Evolutionary conservation across 92 coral and sea anemone species (phyloP), one percentile per base, ranked within the genome.

Genomic region (Zoanthus gigantus): DNA sequence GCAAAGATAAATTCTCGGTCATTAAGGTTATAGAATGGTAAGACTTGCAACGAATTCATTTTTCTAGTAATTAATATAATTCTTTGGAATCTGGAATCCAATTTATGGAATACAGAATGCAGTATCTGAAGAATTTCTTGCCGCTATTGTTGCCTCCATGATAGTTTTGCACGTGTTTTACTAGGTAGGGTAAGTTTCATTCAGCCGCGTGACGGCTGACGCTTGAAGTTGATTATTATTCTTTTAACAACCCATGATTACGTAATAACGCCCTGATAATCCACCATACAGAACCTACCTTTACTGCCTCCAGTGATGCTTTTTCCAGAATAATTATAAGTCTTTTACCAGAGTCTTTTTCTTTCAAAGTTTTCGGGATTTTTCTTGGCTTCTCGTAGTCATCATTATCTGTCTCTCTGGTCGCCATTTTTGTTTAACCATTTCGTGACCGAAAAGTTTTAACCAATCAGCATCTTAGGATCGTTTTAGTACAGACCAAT

Each of bases 251-350:
- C 30, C 44, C 0, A 68, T 13, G 46, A 68, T 68, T 68, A 68
- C 73, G 13, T 31, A 31, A 69, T 44, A 32, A 31, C 10, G 6
- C 34, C 3, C 10, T 73, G 1, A 4, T 8, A 44, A 44, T 11
- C 17, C 15, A 30, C 17, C 15, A 30, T 7, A 10, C 18, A 29
- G 47, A 67, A 52, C 82, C 15, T 52, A 95, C 99, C 95, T 97
- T 97, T 14, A 97, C 99, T 18, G 99, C 88, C 91, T 97, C 99
- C 72, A 97, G 87, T 6, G 99, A 97, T 32, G 99, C 98, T 47
- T 90, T 95, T 78, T 97, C 99, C 12, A 97, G 89, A 69, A 97
- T 86, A 48, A 97, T 94, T 37, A 97, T 94, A 78, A 97, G 91
- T 6, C 99, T 91, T 83, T 95, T 97, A 16, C 99, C 99, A 71